Evolutionary conservation across 2,888 invertebrate species (phyloP).

Genomic region (Campaea margaritaria): DNA sequence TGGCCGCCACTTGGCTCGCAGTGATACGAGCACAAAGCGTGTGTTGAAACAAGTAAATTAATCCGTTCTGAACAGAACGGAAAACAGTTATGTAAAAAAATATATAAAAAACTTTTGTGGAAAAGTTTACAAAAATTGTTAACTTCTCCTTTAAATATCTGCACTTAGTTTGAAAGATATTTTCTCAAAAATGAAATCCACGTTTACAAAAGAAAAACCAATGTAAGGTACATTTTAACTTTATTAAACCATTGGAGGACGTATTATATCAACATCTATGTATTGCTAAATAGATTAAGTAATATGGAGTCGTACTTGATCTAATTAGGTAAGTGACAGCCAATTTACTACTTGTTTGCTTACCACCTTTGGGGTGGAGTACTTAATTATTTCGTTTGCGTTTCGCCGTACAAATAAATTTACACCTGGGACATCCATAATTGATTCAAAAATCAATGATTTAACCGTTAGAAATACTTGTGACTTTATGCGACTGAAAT

Average conservation of each 20-base stretch:
- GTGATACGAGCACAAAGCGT: conserved; percentile 4
- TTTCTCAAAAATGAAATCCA: no score
- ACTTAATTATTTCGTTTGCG: conserved; percentile 39
- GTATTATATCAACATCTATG: no score
- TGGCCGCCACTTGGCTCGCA: conserved; percentile 11
- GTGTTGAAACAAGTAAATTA: not conserved
- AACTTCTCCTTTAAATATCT: no score
- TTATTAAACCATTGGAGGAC: no score
- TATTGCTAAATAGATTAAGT: no score
- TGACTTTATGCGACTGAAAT: not conserved
- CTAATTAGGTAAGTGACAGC: conserved; percentile 21
- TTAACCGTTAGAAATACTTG: not conserved
- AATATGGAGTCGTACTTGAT: not conserved
- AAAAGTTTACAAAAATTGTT: no score
- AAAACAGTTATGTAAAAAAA: no score
- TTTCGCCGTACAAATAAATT: conserved; percentile 54
- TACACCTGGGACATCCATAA: conserved; percentile 34
- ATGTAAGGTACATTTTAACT: no score
- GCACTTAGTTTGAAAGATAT: no score
- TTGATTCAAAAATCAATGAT: conserved; percentile 2
- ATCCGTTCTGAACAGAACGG: not conserved
- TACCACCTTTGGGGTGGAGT: conserved; percentile 33
- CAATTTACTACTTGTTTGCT: conserved; percentile 26
- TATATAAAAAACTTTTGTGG: no score
- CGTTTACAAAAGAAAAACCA: no score